Evolutionary conservation across 2,888 invertebrate genomes (phyloP), one percentile per base, ranked within the genome.

Genomic region (Ecdyonurus torrentis): DNA sequence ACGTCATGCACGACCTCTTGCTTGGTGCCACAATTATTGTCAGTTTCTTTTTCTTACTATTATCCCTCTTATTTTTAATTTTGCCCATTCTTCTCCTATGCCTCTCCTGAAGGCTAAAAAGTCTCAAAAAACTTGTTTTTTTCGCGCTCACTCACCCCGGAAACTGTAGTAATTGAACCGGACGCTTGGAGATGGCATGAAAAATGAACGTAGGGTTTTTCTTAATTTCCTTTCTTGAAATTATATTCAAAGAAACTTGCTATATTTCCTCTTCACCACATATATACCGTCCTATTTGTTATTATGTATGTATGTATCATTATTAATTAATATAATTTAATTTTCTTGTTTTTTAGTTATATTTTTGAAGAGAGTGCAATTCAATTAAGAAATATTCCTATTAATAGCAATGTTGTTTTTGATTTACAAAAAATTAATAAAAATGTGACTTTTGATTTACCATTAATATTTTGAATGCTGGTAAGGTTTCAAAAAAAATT

Each of bases 101-200:
- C 5, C 60, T 7, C 25, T 1, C 1, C 20, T 23, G 2, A 24
- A 52, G 19, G 10, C 25, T 25, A 2, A 25, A 23, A 18, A 59
- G 7, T n/a, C 22, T 20, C 20, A n/a, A n/a, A n/a, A n/a, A n/a
- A n/a, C n/a, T 25, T 25, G 23, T 25, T 25, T 25, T 25, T 59
- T 59, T 25, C 25, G 22, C n/a, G 20, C 20, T 22, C 19, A 25
- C 50, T 24, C n/a, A 24, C 53, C 53, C 53, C 25, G 25, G 59
- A 59, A 25, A 23, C 24, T 25, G n/a, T 55, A 22, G 61, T 61
- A 61, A 61, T 61, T 61, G 61, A 61, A 61, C 61, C 61, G 61
- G 61, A 61, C 61, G 61, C 61, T 61, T 72, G 73, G 74, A 72
- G 73, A 73, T 72, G 73, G 73, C 73, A 73, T 74, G 74, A 72